These are phyloP conservation scores for Neodontobutis hainanensis DNA, from an alignment of 2,113 vertebrate genomes.

Conservation along the genomic window DNA sequence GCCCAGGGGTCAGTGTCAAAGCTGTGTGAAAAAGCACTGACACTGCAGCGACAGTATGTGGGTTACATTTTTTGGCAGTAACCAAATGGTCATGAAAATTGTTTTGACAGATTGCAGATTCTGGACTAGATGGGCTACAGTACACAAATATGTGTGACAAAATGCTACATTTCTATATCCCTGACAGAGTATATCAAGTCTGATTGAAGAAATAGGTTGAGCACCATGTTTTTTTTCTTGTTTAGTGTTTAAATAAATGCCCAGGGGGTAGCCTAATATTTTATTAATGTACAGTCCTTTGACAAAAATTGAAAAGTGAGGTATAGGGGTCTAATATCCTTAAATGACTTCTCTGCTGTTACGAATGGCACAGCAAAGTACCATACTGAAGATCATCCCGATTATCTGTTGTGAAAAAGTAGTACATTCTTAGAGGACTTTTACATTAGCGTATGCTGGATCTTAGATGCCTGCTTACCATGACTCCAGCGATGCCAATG, in stretches of 20 bases:
- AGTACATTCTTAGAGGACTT: neutral
- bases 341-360: conserved; percentile 92
- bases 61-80: conserved; percentile 21
- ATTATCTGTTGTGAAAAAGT: conserved; percentile 83
- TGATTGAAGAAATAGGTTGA: neutral
- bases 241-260: neutral
- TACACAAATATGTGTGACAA: neutral
- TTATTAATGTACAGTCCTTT: conserved; percentile 41
- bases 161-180: neutral
- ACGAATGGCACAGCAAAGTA: conserved; percentile 94
- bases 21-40: conserved; percentile 55
- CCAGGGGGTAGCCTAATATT: conserved; percentile 21
- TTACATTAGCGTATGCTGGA: neutral
- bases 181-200: neutral
- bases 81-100: conserved; percentile 40
- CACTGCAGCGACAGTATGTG: conserved; percentile 36
- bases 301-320: neutral
- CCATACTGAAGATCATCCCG: conserved; percentile 99
- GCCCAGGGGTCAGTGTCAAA: conserved; percentile 50
- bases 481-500: conserved; percentile 91
- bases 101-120: conserved; percentile 31
- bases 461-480: conserved; percentile 80
- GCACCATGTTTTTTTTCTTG: conserved; percentile 16
- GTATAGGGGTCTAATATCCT: conserved; percentile 37
- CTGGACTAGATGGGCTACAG: conserved; percentile 14